A percentile compares a stretch with the other conserved stretches of the same genome.
These are phyloP conservation scores for Polymixis lichenea DNA, from an alignment of 2,888 invertebrate species.

Conservation along the genomic window DNA sequence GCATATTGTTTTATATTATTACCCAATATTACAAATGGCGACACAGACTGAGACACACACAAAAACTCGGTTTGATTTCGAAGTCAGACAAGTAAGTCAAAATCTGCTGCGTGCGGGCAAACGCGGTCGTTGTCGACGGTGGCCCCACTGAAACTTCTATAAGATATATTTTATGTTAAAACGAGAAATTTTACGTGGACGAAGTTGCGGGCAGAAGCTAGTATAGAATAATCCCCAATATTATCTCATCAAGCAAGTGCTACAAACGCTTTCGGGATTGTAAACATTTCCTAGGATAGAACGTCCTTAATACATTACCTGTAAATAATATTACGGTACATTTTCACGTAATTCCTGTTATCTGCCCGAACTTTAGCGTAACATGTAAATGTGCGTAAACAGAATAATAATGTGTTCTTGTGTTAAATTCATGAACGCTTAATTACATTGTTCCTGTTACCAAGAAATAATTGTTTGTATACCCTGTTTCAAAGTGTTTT, in stretches of 20 bases:
- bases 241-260: conserved; percentile 25
- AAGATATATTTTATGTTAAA: not conserved
- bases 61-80: no score
- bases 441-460: conserved; percentile 27
- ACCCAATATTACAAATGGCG: no score
- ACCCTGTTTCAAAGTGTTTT: conserved; percentile 1
- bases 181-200: not conserved
- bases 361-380: conserved; percentile 24
- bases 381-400: conserved; percentile 38
- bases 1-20: no score
- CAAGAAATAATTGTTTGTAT: conserved; percentile 25
- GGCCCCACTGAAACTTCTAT: no score
- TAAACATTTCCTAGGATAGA: conserved; percentile 7
- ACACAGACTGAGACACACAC: no score
- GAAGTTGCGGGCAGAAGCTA: no score
- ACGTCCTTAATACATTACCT: conserved; percentile 1
- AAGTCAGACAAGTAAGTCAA: no score
- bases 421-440: conserved; percentile 44
- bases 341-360: conserved; percentile 33
- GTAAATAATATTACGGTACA: conserved; percentile 15
- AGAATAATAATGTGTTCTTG: conserved; percentile 39
- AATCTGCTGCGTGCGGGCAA: no score
- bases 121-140: no score
- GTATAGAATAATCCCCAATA: not conserved
- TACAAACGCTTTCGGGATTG: conserved; percentile 2